phyloP scores from a whole-genome alignment of 2,888 invertebrate genomes.

The Labia minor region DNA sequence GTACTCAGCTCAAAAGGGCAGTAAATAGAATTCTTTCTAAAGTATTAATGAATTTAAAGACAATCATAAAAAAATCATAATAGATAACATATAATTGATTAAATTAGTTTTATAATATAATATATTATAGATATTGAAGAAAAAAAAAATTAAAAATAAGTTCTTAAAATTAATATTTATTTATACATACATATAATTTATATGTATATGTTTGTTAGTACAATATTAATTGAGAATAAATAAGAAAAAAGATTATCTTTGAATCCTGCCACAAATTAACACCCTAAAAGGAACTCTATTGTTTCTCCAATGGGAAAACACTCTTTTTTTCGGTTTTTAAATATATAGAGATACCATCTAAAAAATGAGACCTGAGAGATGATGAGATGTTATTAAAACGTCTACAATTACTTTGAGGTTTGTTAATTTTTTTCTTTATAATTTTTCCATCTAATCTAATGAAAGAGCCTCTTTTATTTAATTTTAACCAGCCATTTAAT shows the following conservation, averaged over 20 bases:
- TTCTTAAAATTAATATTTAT: too few species aligned
- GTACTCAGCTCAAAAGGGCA: neutral
- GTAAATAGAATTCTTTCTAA: neutral
- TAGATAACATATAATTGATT: too few species aligned
- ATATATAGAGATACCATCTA: constrained; percentile 1
- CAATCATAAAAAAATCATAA: neutral
- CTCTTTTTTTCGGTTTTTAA: neutral
- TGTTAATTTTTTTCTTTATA: neutral
- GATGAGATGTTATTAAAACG: constrained; percentile 9
- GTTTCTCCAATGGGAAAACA: neutral
- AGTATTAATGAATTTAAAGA: neutral
- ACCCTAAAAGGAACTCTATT: neutral
- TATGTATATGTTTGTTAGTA: neutral
- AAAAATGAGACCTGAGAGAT: neutral
- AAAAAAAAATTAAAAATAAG: neutral
- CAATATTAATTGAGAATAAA: too few species aligned
- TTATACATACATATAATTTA: neutral
- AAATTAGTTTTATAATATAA: too few species aligned
- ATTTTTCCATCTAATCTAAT: neutral
- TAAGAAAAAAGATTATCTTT: neutral
- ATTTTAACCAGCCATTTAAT: neutral
- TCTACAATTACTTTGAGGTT: neutral
- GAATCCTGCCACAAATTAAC: neutral
- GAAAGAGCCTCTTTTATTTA: neutral
- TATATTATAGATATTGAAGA: neutral